Percentiles rank a stretch among this genome's conserved stretches.
These are phyloP conservation scores for Corvus hawaiiensis DNA, from an alignment of 2,113 vertebrate species.

Conservation along the genomic window DNA sequence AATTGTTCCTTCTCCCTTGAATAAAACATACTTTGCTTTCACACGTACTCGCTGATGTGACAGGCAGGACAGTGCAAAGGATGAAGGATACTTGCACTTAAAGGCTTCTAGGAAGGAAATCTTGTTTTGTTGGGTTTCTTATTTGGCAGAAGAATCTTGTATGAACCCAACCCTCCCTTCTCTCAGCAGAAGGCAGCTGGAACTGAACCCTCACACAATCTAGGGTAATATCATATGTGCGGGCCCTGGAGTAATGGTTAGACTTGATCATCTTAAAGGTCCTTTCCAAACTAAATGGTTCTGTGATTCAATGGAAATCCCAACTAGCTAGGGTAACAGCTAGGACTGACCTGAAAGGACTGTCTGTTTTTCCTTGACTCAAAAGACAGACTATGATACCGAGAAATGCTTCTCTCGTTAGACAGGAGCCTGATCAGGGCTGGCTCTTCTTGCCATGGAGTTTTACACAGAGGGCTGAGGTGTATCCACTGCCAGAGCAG, in stretches of 20 bases:
- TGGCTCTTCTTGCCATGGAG: background rate
- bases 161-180: background rate
- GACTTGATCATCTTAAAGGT: background rate
- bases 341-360: background rate
- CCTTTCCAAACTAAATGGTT: background rate
- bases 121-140: background rate
- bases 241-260: background rate
- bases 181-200: background rate
- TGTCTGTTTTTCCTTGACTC: background rate
- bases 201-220: background rate
- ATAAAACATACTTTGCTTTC: background rate
- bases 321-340: background rate
- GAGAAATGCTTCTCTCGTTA: background rate
- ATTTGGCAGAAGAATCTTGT: background rate
- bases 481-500: background rate
- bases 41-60: background rate
- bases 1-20: background rate
- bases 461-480: background rate
- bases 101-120: background rate
- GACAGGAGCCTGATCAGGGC: background rate
- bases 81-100: background rate
- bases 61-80: background rate
- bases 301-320: background rate
- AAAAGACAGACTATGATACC: rapidly evolving
- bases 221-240: background rate